Percentiles rank a stretch among this genome's conserved stretches.
Conservation (phyloP, 1,140 invertebrate genomes). For the Aphelenchoides fujianensis region DNA sequence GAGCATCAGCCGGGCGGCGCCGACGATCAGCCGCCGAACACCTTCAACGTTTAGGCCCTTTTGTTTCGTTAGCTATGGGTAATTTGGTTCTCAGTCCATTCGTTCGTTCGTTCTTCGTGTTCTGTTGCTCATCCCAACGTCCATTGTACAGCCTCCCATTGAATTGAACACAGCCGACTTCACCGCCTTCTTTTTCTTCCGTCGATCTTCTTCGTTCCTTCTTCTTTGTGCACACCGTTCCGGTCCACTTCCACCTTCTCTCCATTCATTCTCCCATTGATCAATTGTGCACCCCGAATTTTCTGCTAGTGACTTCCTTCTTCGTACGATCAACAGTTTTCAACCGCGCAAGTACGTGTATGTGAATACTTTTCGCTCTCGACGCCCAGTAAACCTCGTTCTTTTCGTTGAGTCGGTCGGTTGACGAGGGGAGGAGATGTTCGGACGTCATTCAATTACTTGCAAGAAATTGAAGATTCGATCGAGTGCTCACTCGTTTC, state of each 20-base stretch:
- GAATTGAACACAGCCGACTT: no score
- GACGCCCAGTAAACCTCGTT: not conserved
- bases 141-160: no score
- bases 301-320: no score
- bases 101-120: not conserved
- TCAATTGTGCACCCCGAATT: no score
- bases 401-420: no score
- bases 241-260: not conserved
- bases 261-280: not conserved
- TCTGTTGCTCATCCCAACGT: not conserved
- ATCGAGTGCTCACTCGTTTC: not conserved
- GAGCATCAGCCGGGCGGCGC: not conserved
- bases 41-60: conserved; percentile 14
- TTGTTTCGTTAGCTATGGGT: conserved; percentile 9
- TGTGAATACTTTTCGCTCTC: not conserved
- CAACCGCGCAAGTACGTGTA: not conserved
- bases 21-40: conserved; percentile 10
- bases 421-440: no score
- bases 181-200: no score
- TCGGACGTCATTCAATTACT: not conserved
- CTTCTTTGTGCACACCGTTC: not conserved
- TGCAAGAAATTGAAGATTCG: not conserved
- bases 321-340: not conserved
- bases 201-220: no score
- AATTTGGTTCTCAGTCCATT: no score